Percentiles rank a stretch among this genome's conserved stretches.
Evolutionary conservation across 2,113 vertebrate genomes (phyloP).

Genomic region (Micromys minutus): DNA sequence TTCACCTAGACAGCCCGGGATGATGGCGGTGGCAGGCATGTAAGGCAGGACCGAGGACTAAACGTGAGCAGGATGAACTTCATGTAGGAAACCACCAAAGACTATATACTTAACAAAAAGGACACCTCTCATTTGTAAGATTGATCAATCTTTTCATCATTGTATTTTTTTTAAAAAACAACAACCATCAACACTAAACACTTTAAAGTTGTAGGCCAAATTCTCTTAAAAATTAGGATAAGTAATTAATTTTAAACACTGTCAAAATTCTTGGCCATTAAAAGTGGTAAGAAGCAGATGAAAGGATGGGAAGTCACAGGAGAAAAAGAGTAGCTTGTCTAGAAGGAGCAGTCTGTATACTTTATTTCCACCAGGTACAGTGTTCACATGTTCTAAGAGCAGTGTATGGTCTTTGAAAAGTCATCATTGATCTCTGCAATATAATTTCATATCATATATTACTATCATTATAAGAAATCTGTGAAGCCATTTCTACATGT

Average conservation of each 20-base stretch:
- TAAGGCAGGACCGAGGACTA: not conserved
- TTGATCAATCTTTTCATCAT: not conserved
- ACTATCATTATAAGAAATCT: constrained; percentile 62
- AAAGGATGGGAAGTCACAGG: not conserved
- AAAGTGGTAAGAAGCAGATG: not conserved
- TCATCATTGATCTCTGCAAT: constrained; percentile 40
- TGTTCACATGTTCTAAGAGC: constrained; percentile 55
- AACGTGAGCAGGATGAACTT: not conserved
- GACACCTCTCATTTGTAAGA: not conserved
- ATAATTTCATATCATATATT: constrained; percentile 67
- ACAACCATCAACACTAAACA: not conserved
- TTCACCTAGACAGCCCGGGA: not conserved
- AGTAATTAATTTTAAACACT: not conserved
- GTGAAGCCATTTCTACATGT: constrained; percentile 29
- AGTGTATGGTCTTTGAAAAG: constrained; percentile 36
- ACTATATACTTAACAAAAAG: not conserved
- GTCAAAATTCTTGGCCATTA: not conserved
- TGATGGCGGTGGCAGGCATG: not conserved
- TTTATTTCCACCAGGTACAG: constrained; percentile 73
- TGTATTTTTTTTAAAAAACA: not conserved
- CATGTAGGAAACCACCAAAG: not conserved
- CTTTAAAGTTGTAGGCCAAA: not conserved
- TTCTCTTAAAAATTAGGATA: not conserved
- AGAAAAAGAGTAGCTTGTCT: not conserved
- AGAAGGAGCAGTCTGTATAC: constrained; percentile 15